Conservation (phyloP, 2,888 invertebrate species). For the Maniola hyperantus region DNA sequence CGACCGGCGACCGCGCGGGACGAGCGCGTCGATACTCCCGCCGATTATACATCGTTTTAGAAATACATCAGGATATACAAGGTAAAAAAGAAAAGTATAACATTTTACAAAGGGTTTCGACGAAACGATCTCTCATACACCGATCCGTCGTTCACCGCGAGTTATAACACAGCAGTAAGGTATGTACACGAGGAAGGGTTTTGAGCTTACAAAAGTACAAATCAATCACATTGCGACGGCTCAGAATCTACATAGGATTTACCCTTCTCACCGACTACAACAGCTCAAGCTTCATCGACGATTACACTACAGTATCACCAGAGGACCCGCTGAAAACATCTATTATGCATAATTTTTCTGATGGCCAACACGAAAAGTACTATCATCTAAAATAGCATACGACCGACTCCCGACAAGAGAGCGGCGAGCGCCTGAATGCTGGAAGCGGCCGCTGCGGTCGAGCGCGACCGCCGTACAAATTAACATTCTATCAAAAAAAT, state of each 20-base stretch:
- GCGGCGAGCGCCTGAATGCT: constrained; percentile 37
- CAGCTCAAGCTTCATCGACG: constrained; percentile 77
- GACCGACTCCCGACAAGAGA: constrained; percentile 49
- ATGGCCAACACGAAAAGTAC: constrained; percentile 70
- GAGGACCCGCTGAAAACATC: constrained; percentile 74
- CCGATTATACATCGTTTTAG: constrained; percentile 18
- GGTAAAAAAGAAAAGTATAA: constrained; percentile 18
- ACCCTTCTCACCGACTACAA: constrained; percentile 77
- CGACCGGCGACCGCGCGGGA: constrained; percentile 49
- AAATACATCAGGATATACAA: constrained; percentile 16
- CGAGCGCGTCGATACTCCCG: constrained; percentile 48
- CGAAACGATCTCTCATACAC: constrained; percentile 60
- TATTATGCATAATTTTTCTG: constrained; percentile 74
- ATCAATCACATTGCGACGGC: constrained; percentile 79
- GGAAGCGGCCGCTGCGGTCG: constrained; percentile 21
- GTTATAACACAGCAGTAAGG: constrained; percentile 69
- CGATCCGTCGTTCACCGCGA: constrained; percentile 71
- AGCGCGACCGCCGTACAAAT: constrained; percentile 19
- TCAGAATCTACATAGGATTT: constrained; percentile 76
- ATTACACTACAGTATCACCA: constrained; percentile 77
- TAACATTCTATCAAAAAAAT: constrained; percentile 20
- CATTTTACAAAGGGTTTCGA: constrained; percentile 37
- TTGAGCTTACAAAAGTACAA: constrained; percentile 82
- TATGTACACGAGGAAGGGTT: constrained; percentile 78
- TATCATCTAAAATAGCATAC: constrained; percentile 65